Evolutionary conservation across 2,113 vertebrate genomes (phyloP), one percentile per base, ranked within the genome.

Genomic region (Triplophysa rosa): DNA sequence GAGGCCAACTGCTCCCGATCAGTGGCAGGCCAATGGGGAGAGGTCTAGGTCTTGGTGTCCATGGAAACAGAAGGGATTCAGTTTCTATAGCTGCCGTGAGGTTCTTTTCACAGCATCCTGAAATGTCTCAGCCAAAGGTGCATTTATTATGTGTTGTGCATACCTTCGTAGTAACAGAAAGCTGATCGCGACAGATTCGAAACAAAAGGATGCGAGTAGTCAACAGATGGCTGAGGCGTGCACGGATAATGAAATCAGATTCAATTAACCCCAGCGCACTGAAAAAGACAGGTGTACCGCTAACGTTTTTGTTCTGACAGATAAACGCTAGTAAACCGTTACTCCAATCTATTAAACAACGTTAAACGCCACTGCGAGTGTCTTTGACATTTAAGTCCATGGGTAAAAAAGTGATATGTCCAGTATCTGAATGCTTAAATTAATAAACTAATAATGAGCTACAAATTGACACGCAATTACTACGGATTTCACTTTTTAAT

Each of bases 11-110:
- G 78, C 78, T 80, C 69, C 4, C 4, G 59, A 47, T 80, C 78
- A 66, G 42, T 64, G 78, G 26, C 47, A 65, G 68, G 68, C 68
- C 78, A 71, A 80, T 63, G 29, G 84, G 81, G 86, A 88, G 88
- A 89, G 88, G 89, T 49, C 58, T 75, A 4, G 72, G 89, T 88
- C 90, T 90, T 89, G 85, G 90, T 91, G 87, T 90, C 90, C 91
- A 91, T 91, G 89, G 90, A 90, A 92, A 92, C 90, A 88, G 19
- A 37, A 54, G 33, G 45, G 16, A 16, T 52, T 79, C 26, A 11
- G 23, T n/a, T 65, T 29, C 42, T 54, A 42, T 37, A 65, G 16
- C 33, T 21, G n/a, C 29, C 12, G 7, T 67, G 12, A 12, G 49
- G 67, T 33, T 70, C 19, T 70, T 63, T 24, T 64, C 70, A 71